Conservation (phyloP, 1,140 invertebrate genomes). For the Mamestra configurata region DNA sequence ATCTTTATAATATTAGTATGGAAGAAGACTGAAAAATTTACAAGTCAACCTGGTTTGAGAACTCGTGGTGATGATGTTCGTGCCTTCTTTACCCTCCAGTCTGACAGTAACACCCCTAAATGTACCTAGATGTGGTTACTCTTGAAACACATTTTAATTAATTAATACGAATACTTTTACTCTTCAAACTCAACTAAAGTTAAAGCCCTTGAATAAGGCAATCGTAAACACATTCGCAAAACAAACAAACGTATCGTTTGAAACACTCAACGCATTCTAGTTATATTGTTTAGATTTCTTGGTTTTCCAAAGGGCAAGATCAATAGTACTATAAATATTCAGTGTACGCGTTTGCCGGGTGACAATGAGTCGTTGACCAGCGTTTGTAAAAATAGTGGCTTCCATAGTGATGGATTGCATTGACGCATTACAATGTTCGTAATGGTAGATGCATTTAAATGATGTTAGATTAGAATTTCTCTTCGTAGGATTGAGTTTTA, state of each 20-base stretch:
- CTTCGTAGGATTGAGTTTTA: not conserved
- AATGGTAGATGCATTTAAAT: not conserved
- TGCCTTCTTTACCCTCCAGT: too few species aligned
- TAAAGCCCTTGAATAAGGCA: not conserved
- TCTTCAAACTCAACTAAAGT: too few species aligned
- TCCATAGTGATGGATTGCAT: not conserved
- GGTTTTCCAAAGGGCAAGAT: constrained; percentile 44
- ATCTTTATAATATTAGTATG: too few species aligned
- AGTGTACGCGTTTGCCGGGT: constrained; percentile 33
- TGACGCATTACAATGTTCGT: not conserved
- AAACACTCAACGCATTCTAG: constrained; percentile 14
- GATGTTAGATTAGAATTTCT: not conserved
- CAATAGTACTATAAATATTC: constrained; percentile 50
- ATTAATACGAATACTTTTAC: too few species aligned
- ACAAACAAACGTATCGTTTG: not conserved
- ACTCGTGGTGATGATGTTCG: too few species aligned
- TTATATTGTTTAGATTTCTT: constrained; percentile 10
- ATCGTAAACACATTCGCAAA: not conserved
- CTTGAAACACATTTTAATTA: too few species aligned
- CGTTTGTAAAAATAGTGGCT: not conserved
- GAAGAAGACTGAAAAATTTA: too few species aligned
- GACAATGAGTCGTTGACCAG: constrained; percentile 50
- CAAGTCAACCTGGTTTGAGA: too few species aligned
- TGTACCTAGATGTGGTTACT: too few species aligned
- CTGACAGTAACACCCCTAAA: too few species aligned